Evolutionary conservation across 2,888 invertebrate species (phyloP), one percentile per base, ranked within the genome.

Genomic region (Philereme transversata): DNA sequence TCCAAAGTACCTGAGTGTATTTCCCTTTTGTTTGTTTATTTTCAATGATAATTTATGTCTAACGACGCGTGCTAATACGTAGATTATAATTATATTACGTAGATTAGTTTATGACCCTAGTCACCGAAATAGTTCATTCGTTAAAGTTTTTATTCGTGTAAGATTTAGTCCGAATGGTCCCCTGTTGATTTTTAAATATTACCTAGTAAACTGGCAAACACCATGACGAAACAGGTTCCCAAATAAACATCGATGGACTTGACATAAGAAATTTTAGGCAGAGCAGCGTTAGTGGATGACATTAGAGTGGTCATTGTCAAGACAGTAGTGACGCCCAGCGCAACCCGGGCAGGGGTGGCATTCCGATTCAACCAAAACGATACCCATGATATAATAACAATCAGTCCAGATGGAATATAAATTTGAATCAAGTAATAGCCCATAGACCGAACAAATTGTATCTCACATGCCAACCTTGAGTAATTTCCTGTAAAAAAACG

Each of bases 191-290:
- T 38, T 38, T 7, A 38, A 38, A 38, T 61, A 65, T 96, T 95
- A 97, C 97, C 98, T 93, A 99, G 93, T 85, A 99, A 94, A 90
- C 98, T 98, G 79, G 98, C 98, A 94, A 99, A 99, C 86, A 99
- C 99, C 98, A 99, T 99, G 87, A 99, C 97, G 97, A 99, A 99
- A 94, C 98, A 98, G 82, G 98, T 98, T 82, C 98, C 98, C 93
- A 98, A 94, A 93, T 98, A 99, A 79, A 99, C 98, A 93, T 99
- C 99, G 90, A 99, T 99, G 78, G 97, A 97, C 92, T 99, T 99
- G 90, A 99, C 98, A 93, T 99, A 99, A 72, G 98, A 98, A 85
- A 99, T 98, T 94, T 99, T 98, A 77, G 99, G 99, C 89, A 99
- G 95, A 78, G 97, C 97, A 75, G 98, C 97, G 88, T 98, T 98